Evolutionary conservation across 2,113 vertebrate species (phyloP).

Genomic region (Fukomys damarensis): DNA sequence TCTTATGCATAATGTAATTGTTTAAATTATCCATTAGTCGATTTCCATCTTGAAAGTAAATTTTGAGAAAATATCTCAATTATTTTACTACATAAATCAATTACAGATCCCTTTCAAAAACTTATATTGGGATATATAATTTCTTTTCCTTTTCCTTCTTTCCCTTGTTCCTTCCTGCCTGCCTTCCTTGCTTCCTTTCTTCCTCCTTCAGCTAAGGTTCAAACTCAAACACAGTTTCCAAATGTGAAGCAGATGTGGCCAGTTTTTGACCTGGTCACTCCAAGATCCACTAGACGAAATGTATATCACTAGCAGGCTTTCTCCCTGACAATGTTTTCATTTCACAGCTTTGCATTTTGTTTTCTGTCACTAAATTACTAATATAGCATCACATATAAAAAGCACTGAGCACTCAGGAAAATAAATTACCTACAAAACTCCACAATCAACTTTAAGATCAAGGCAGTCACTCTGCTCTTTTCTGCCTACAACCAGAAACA

Average conservation of each 20-base stretch:
- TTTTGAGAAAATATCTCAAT: conserved; percentile 86
- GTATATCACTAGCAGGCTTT: background rate
- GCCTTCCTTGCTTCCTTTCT: background rate
- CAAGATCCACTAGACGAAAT: background rate
- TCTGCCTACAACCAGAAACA: background rate
- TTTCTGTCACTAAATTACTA: background rate
- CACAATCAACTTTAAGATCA: too few species aligned
- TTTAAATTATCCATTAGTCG: conserved; percentile 86
- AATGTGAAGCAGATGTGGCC: background rate
- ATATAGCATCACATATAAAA: background rate
- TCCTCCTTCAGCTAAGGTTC: conserved; percentile 51
- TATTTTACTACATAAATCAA: conserved; percentile 86
- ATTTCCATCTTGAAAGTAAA: conserved; percentile 84
- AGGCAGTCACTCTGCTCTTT: background rate
- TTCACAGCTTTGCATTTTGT: background rate
- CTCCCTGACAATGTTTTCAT: background rate
- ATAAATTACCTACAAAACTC: background rate
- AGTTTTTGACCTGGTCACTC: background rate
- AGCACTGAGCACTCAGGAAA: background rate
- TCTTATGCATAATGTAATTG: conserved; percentile 79
- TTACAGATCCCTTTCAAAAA: conserved; percentile 82
- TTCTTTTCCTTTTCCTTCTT: background rate
- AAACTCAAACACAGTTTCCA: conserved; percentile 54
- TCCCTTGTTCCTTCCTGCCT: too few species aligned
- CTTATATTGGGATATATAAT: conserved; percentile 80